phyloP scores from a whole-genome alignment of 2,888 invertebrate genomes.

The Dicyrtomina minuta region DNA sequence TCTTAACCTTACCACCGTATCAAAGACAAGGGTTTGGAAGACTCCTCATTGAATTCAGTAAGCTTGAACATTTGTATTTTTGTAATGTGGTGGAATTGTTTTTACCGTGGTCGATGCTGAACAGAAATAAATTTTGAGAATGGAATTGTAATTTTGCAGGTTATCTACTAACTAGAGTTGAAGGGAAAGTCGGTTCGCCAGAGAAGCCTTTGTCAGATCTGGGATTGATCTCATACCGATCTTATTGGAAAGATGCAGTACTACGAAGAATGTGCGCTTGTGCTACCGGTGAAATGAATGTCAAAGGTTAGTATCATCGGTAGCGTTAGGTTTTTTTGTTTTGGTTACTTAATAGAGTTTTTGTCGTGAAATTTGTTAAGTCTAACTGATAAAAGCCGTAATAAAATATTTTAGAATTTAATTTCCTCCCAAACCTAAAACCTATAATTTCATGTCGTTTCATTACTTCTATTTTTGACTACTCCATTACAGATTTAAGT shows the following conservation, averaged over 20 bases:
- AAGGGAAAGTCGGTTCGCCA: conserved; percentile 98
- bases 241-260: conserved; percentile 97
- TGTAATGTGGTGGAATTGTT: too few species aligned
- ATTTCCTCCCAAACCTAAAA: too few species aligned
- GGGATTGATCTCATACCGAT: conserved; percentile 94
- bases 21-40: conserved; percentile 96
- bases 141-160: too few species aligned
- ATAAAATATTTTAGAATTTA: too few species aligned
- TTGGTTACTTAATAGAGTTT: conserved; percentile 6
- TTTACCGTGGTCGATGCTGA: too few species aligned
- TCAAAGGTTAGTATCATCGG: conserved; percentile 75
- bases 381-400: too few species aligned
- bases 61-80: too few species aligned
- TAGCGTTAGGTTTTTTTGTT: background rate
- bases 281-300: conserved; percentile 83
- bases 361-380: too few species aligned
- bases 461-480: background rate
- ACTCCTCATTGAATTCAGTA: conserved; percentile 97
- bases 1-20: conserved; percentile 92
- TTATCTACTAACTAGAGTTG: conserved; percentile 90
- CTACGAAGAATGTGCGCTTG: conserved; percentile 86
- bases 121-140: too few species aligned
- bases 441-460: too few species aligned
- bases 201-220: conserved; percentile 97
- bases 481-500: conserved; percentile 42